Evolutionary conservation across 2,113 vertebrate species (phyloP).

Genomic region (Aythya baeri): DNA sequence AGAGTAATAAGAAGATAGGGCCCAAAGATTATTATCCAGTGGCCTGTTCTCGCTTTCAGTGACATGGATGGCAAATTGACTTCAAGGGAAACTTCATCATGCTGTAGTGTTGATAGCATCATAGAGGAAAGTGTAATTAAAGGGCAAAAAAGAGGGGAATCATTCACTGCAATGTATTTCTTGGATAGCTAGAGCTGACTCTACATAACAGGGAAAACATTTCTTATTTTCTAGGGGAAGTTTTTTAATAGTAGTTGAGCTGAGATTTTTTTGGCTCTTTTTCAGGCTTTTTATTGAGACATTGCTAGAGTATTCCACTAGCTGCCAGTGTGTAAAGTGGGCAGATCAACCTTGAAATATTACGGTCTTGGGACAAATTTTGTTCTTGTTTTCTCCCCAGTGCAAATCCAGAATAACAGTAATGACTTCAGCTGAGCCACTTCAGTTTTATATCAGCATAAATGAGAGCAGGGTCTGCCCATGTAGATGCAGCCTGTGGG

Average conservation of each 20-base stretch:
- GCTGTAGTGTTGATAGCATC: conserved; percentile 26
- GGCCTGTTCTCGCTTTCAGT: background rate
- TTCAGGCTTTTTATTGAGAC: conserved; percentile 34
- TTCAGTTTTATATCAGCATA: conserved; percentile 37
- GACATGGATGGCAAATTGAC: background rate
- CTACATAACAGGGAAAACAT: background rate
- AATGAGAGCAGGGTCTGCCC: background rate
- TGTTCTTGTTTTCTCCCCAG: conserved; percentile 29
- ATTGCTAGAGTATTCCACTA: conserved; percentile 25
- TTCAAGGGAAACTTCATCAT: conserved; percentile 24
- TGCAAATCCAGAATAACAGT: conserved; percentile 28
- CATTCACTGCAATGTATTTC: conserved; percentile 26
- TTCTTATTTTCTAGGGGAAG: conserved; percentile 24
- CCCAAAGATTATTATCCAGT: background rate
- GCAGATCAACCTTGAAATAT: conserved; percentile 23
- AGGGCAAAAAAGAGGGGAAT: background rate
- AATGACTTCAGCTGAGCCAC: conserved; percentile 41
- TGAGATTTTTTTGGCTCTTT: background rate
- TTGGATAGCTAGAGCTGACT: background rate
- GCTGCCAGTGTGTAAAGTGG: background rate
- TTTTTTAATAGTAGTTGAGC: background rate
- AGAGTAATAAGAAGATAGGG: background rate
- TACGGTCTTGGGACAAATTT: conserved; percentile 14
- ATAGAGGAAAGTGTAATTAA: conserved; percentile 38
- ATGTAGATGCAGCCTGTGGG: conserved; percentile 14